These are phyloP conservation scores for Morpho achilles DNA, from an alignment of 2,888 invertebrate genomes.

Conservation along the genomic window DNA sequence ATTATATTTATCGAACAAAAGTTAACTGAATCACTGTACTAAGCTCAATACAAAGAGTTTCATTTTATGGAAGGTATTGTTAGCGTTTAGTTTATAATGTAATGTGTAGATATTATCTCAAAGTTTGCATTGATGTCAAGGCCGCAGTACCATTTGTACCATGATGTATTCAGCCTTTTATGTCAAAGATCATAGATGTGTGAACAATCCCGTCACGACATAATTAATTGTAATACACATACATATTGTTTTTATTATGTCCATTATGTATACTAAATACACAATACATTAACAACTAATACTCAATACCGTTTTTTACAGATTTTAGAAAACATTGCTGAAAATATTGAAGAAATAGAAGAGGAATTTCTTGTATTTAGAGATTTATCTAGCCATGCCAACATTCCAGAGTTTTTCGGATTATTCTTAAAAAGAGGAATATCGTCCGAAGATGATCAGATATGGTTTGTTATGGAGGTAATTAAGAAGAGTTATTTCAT, in stretches of 20 bases:
- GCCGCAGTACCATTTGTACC: slow-evolving; percentile 56
- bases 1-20: slow-evolving; percentile 2
- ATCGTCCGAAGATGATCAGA: slow-evolving; percentile 83
- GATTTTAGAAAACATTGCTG: slow-evolving; percentile 88
- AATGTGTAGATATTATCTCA: slow-evolving; percentile 60
- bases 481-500: slow-evolving; percentile 1
- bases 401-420: slow-evolving; percentile 87
- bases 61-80: slow-evolving; percentile 53
- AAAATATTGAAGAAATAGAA: slow-evolving; percentile 90
- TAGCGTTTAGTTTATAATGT: slow-evolving; percentile 52
- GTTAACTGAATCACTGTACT: slow-evolving; percentile 8
- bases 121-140: slow-evolving; percentile 64
- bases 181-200: slow-evolving; percentile 37
- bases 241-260: too few species aligned
- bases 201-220: slow-evolving; percentile 10
- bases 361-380: slow-evolving; percentile 87
- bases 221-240: slow-evolving; percentile 7
- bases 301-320: slow-evolving; percentile 28
- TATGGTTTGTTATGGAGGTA: slow-evolving; percentile 93
- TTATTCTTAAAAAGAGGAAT: slow-evolving; percentile 83
- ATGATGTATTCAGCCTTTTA: slow-evolving; percentile 42
- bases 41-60: slow-evolving; percentile 3
- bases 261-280: too few species aligned
- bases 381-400: slow-evolving; percentile 86
- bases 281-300: too few species aligned